Conservation (phyloP, 2,888 invertebrate genomes). For the Agriopis aurantiaria region DNA sequence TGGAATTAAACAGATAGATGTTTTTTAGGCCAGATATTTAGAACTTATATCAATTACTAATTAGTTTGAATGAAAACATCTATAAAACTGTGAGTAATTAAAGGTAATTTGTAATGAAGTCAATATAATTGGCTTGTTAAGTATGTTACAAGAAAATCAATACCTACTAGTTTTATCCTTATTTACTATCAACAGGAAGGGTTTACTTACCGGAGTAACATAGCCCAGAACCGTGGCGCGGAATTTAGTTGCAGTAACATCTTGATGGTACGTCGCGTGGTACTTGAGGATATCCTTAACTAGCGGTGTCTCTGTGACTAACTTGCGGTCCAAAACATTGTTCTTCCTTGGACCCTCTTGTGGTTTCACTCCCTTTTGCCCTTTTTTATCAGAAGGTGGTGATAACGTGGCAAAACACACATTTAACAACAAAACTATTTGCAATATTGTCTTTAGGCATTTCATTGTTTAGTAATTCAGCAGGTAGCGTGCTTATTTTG, state of each 20-base stretch:
- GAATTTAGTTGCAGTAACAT: conserved; percentile 89
- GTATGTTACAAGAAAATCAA: neutral
- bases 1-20: no score
- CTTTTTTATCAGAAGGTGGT: conserved; percentile 79
- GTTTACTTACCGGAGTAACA: conserved; percentile 91
- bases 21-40: no score
- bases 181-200: neutral
- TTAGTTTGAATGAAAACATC: no score
- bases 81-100: no score
- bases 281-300: conserved; percentile 92
- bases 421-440: conserved; percentile 69
- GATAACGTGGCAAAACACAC: conserved; percentile 79
- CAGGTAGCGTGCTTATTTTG: neutral
- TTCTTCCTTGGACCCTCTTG: conserved; percentile 87
- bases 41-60: no score
- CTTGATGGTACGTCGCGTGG: conserved; percentile 91
- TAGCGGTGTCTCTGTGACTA: conserved; percentile 89
- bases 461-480: conserved; percentile 61
- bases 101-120: no score
- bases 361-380: conserved; percentile 77
- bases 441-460: conserved; percentile 67
- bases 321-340: conserved; percentile 89
- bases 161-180: neutral
- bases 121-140: no score
- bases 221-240: conserved; percentile 94